A percentile compares a stretch with the other conserved stretches of the same genome.
Conservation (phyloP, 2,113 vertebrate species). For the Ondatra zibethicus region DNA sequence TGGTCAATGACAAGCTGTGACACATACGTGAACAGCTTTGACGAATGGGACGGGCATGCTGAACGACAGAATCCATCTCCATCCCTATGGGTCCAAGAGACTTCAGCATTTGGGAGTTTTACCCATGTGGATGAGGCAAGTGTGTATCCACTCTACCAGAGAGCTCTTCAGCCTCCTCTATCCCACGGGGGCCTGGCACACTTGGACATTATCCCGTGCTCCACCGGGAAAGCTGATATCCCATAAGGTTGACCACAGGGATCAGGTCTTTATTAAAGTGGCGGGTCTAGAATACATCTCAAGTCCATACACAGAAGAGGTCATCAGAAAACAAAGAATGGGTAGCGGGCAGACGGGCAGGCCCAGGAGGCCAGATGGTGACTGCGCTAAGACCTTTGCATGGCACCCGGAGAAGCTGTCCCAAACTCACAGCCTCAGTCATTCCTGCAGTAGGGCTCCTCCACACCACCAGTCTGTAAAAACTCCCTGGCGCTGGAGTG, state of each 20-base stretch:
- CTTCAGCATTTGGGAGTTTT: not conserved
- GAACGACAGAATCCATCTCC: not conserved
- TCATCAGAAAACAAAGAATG: rapidly evolving
- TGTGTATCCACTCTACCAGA: not conserved
- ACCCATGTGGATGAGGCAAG: not conserved
- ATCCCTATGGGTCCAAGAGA: not conserved
- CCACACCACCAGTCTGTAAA: not conserved
- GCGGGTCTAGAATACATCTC: not conserved
- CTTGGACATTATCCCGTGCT: not conserved
- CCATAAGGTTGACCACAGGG: rapidly evolving
- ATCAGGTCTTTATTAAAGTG: not conserved
- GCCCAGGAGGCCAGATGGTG: not conserved
- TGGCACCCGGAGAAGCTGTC: not conserved
- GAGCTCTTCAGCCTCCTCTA: not conserved
- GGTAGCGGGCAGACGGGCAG: not conserved
- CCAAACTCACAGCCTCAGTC: not conserved
- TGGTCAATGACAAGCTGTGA: not conserved
- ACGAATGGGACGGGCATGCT: not conserved
- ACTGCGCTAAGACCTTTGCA: not conserved
- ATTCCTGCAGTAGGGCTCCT: not conserved
- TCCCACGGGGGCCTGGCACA: not conserved
- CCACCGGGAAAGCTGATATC: not conserved
- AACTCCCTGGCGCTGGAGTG: not conserved
- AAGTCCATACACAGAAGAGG: not conserved
- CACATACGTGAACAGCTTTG: not conserved